phyloP scores from a whole-genome alignment of 2,113 vertebrate genomes.

The Myotis yumanensis region DNA sequence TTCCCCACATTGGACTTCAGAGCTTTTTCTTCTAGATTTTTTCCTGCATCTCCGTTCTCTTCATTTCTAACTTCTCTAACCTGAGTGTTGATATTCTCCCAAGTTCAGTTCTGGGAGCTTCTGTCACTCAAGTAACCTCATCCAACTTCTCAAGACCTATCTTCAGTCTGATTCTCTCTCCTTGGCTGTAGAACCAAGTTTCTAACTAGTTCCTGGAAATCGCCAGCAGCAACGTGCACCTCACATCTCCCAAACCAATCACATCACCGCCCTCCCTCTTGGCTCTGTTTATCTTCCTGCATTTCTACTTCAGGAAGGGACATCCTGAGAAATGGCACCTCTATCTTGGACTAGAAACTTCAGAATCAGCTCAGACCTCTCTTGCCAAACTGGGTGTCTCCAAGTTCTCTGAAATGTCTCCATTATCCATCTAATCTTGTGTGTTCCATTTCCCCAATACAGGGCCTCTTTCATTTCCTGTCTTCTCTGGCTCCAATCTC shows the following conservation, averaged over 20 bases:
- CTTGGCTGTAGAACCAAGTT: not conserved
- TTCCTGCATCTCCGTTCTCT: not conserved
- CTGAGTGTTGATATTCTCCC: not conserved
- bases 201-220: not conserved
- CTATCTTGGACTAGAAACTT: not conserved
- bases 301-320: not conserved
- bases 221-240: not conserved
- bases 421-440: not conserved
- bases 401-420: not conserved
- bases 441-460: not conserved
- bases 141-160: not conserved
- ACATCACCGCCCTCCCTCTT: rapidly evolving
- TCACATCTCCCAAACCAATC: not conserved
- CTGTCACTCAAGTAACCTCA: not conserved
- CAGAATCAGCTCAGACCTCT: not conserved
- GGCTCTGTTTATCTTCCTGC: not conserved
- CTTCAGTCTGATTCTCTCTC: not conserved
- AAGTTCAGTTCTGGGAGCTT: not conserved
- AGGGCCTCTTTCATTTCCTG: not conserved
- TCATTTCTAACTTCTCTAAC: not conserved
- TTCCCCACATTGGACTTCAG: not conserved
- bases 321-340: not conserved
- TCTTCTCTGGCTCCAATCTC: not conserved
- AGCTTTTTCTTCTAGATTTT: not conserved
- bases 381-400: not conserved